Percentiles rank a stretch among this genome's conserved stretches.
Evolutionary conservation across 1,140 invertebrate species (phyloP).

Genomic region (Cephus cinctus): DNA sequence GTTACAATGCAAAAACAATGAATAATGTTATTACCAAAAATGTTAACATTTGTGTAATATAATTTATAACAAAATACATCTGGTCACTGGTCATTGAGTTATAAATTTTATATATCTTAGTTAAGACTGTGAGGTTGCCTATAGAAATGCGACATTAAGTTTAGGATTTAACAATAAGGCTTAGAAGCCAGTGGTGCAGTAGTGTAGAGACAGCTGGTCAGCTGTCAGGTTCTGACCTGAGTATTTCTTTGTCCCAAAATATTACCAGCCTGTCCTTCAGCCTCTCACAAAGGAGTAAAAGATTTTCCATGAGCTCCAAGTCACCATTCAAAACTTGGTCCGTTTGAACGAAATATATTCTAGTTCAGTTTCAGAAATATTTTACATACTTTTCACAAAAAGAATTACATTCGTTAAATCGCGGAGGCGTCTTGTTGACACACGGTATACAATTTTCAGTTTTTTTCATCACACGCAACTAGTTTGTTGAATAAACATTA

Average conservation of each 20-base stretch:
- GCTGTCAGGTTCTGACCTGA: conserved; percentile 32
- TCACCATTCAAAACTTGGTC: too few species aligned
- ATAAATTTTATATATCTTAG: too few species aligned
- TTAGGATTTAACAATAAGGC: conserved; percentile 5
- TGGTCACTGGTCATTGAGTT: not conserved
- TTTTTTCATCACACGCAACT: too few species aligned
- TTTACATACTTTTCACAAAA: too few species aligned
- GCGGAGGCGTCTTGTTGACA: too few species aligned
- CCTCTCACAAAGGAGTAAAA: not conserved
- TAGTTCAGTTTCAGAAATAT: too few species aligned
- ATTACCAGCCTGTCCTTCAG: conserved; percentile 11
- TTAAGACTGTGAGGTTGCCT: too few species aligned
- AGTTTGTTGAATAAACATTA: too few species aligned
- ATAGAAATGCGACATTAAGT: too few species aligned
- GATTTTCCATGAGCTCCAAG: not conserved
- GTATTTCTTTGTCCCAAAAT: conserved; percentile 33
- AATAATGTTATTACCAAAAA: not conserved
- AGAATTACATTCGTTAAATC: too few species aligned
- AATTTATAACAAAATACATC: not conserved
- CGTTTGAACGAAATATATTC: too few species aligned
- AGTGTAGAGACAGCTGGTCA: conserved; percentile 31
- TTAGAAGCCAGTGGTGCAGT: conserved; percentile 18
- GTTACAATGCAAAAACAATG: not conserved
- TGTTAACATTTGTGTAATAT: not conserved
- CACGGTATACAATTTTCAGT: too few species aligned